Evolutionary conservation across 2,888 invertebrate genomes (phyloP), one percentile per base, ranked within the genome.

Genomic region (Dichetophora obliterata): DNA sequence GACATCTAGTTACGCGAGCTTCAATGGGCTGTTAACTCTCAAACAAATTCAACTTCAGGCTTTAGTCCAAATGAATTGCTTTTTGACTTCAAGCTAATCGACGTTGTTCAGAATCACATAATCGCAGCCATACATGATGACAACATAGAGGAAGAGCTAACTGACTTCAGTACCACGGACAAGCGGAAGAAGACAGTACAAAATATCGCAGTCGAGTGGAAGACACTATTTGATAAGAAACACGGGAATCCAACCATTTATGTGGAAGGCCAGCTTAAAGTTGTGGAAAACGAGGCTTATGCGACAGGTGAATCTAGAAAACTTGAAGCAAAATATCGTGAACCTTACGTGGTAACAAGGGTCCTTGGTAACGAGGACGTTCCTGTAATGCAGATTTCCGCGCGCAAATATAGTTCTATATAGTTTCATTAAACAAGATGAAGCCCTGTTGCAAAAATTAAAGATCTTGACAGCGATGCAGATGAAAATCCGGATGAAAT

Each of bases 61-160:
- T 79, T 77, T 22, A 77, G 73, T 22, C 81, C 79, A 6, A 80
- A 80, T 70, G 81, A 82, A 59, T 63, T 83, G 0, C 37, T 82
- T 0, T 80, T 82, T 19, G 76, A 78, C 16, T 81, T 79, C 31
- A 72, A 76, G 6, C 63, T 79, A 0, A 31, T 69, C 8, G 78
- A 82, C 52, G 14, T 75, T 14, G 43, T 75, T 0, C 75, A 75
- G 79, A 77, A 52, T 73, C 66, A 6, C n/a, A 5, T 76, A n/a
- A n/a, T n/a, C n/a, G n/a, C 80, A 2, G 78, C 78, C 14, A 37
- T 80, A 27, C 73, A 77, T 3, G 63, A 76, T 19, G 77, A 78
- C n/a, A 24, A 77, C 5, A 31, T n/a, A 31, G 31, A 72, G 43
- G 73, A 76, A 31, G 27, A 76, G 1, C 52, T 68, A 8, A 78